phyloP scores from a whole-genome alignment of 2,113 vertebrate species.

The Silurus glanis region DNA sequence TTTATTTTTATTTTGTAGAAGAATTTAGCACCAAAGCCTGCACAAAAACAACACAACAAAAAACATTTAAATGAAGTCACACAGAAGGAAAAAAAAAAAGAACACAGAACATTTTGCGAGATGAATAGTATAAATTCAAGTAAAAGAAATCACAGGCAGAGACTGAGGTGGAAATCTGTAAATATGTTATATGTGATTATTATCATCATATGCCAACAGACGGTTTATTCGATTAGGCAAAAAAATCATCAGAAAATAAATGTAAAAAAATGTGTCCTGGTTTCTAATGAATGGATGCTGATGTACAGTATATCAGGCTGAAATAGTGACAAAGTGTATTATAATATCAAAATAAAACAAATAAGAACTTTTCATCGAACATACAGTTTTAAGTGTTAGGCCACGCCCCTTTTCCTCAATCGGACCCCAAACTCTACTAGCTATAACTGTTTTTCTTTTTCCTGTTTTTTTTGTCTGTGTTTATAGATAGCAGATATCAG shows the following conservation, averaged over 20 bases:
- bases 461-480: neutral
- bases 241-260: neutral
- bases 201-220: too few species aligned
- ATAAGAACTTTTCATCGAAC: neutral
- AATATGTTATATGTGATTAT: neutral
- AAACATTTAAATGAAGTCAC: neutral
- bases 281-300: too few species aligned
- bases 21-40: slow-evolving; percentile 61
- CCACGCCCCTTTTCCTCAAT: neutral
- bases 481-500: neutral
- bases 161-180: neutral
- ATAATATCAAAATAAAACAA: neutral
- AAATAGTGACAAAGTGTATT: neutral
- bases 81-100: neutral
- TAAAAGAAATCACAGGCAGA: neutral
- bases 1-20: slow-evolving; percentile 49
- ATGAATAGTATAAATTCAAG: neutral
- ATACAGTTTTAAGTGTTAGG: neutral
- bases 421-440: neutral
- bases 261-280: neutral
- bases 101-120: neutral
- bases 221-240: neutral
- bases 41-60: slow-evolving; percentile 48
- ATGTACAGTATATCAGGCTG: neutral
- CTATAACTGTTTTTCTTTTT: neutral